phyloP scores from a whole-genome alignment of 2,797 vertebrate species.

The Margarornis squamiger region DNA sequence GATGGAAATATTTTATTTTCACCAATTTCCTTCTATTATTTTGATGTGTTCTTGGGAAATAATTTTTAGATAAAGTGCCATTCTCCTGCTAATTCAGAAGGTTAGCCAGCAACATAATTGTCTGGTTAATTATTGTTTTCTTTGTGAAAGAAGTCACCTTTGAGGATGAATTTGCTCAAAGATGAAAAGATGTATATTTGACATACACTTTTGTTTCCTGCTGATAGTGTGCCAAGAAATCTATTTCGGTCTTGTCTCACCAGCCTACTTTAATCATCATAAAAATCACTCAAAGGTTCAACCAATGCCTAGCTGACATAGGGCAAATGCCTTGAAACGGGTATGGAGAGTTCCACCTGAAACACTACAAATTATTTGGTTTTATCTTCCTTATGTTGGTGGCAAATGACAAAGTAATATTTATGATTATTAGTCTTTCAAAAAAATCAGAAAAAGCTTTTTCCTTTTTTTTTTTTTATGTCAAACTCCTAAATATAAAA shows the following conservation, averaged over 20 bases:
- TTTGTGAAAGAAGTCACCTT: conserved; percentile 29
- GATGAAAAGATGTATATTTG: conserved; percentile 14
- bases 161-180: conserved; percentile 18
- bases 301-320: not conserved
- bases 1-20: not conserved
- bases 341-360: not conserved
- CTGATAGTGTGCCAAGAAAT: not conserved
- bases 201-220: not conserved
- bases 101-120: not conserved
- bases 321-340: not conserved
- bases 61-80: not conserved
- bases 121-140: conserved; percentile 32
- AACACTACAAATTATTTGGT: not conserved
- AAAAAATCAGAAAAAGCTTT: not conserved
- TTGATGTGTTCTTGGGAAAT: not conserved
- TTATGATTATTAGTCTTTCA: not conserved
- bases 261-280: not conserved
- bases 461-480: not conserved
- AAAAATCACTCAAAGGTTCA: conserved; percentile 18
- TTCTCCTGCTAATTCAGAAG: not conserved
- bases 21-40: not conserved
- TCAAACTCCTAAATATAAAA: not conserved
- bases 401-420: not conserved
- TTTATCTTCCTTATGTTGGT: not conserved
- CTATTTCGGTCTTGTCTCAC: conserved; percentile 6